Evolutionary conservation across 2,113 vertebrate genomes (phyloP), one percentile per base, ranked within the genome.

Genomic region (Parotia lawesii): DNA sequence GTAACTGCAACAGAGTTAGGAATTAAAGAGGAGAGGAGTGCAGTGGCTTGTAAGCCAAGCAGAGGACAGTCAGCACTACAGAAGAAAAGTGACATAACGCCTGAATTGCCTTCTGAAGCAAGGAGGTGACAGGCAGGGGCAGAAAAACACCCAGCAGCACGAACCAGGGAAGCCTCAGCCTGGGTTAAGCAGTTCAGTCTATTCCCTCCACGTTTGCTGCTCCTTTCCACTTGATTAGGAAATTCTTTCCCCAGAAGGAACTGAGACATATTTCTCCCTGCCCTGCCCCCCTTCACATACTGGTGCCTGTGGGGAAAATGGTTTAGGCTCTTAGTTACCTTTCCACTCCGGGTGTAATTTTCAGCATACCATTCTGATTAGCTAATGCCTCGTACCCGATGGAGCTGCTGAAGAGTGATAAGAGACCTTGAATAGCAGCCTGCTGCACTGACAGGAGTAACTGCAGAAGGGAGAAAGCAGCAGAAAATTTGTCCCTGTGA

Each of bases 341-440:
- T 94, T 72, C 54, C 15, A 15, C 62, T 70, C 4, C 0, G 9
- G 40, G 51, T 91, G 16, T 54, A 37, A 58, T 89, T 85, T 87
- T 70, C 44, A 74, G 75, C 90, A 94, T 96, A 88, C 85, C 90
- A 73, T 85, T 95, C 47, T 18, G 47, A 61, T 93, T 82, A 94
- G 58, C 67, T 94, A 90, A 83, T 73, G 71, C 72, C 28, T 93
- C 8, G 1, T 65, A 69, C 15, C 44, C 27, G 5, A 0, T 73
- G 50, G 60, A 66, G 67, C 80, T 90, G 58, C 71, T 75, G 57
- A 54, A 56, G 23, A 42, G 48, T 67, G 74, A 89, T 71, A 82
- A 89, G 65, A 66, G 75, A 76, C 38, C 45, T 83, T 50, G 64
- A 90, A 73, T 4, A 66, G 87, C 71, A 94, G 74, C 40, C 42